Evolutionary conservation across 2,888 invertebrate species (phyloP), one percentile per base, ranked within the genome.

Genomic region (Crepidodera aurea): DNA sequence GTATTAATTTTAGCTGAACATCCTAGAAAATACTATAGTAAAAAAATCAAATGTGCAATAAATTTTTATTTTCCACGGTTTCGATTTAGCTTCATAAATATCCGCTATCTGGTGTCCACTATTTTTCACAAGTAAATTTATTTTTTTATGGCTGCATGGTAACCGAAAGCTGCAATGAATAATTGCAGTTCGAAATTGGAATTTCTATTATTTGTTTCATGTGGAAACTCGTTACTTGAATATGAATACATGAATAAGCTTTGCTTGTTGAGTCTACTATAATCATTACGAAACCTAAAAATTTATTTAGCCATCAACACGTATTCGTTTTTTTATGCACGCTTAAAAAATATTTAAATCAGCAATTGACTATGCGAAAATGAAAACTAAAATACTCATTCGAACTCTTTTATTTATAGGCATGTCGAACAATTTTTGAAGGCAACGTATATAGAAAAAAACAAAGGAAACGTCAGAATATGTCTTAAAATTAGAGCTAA

Each of bases 201-300:
- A 44, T 64, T 64, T 64, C 57, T 57, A 64, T 64, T 64, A 64
- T 64, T 64, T 56, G 56, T 60, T 64, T 60, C 56, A 53, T 57
- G 56, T 27, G 51, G 42, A 51, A 50, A 44, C 51, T 53, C 46
- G 60, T 60, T 60, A 60, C 64, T 44, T 42, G 54, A 42, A 60
- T 60, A 51, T 46, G 56, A 46, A 56, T 48, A 56, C 56, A 56
- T 56, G 56, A 56, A 56, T 56, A 25, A 48, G 55, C 44, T 29
- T 15, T 16, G 25, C 18, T 46, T 25, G 12, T 19, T 46, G 2
- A 25, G 25, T 12, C 3, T 10, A 27, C 27, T 13, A 25, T 44
- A 25, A 44, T 44, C 44, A 44, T 44, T 44, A 22, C 12, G 16
- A 27, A 48, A 29, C 15, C 12, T 27, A 48, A 44, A 44, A 48